Conservation (phyloP, 1,140 invertebrate species). For the Lycorma delicatula region DNA sequence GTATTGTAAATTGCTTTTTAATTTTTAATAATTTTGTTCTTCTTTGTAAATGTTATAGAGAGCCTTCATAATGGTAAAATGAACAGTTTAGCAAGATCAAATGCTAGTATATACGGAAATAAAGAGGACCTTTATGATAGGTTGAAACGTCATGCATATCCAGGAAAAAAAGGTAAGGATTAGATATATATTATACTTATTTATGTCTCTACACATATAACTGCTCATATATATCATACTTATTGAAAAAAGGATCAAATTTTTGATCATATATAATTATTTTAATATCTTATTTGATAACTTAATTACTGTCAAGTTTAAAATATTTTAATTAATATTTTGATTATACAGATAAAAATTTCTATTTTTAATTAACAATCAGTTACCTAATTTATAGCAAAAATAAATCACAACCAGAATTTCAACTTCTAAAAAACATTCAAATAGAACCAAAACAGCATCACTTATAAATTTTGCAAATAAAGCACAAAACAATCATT, state of each 20-base stretch:
- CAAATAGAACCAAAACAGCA: no score
- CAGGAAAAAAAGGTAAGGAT: slow-evolving; percentile 90
- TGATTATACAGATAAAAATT: slow-evolving; percentile 10
- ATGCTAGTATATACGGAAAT: slow-evolving; percentile 88
- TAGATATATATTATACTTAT: slow-evolving; percentile 7
- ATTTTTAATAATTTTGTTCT: no score
- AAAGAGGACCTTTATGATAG: slow-evolving; percentile 94
- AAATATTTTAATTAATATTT: not conserved
- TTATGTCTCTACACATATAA: slow-evolving; percentile 1
- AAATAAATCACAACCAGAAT: no score
- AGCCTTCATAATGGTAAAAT: slow-evolving; percentile 74
- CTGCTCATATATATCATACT: not conserved
- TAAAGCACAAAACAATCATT: no score
- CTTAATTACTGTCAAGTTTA: not conserved
- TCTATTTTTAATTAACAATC: no score
- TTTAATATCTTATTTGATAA: not conserved
- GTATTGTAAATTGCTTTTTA: no score
- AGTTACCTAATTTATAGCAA: no score
- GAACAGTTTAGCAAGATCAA: slow-evolving; percentile 83
- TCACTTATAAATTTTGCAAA: no score
- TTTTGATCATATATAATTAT: not conserved
- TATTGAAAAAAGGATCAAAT: not conserved
- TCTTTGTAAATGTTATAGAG: slow-evolving; percentile 54
- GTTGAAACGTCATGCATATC: slow-evolving; percentile 89
- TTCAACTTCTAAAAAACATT: no score